Base-by-base conservation (phyloP, 2,888 invertebrate species). In the Polylopha cassiicola region DNA sequence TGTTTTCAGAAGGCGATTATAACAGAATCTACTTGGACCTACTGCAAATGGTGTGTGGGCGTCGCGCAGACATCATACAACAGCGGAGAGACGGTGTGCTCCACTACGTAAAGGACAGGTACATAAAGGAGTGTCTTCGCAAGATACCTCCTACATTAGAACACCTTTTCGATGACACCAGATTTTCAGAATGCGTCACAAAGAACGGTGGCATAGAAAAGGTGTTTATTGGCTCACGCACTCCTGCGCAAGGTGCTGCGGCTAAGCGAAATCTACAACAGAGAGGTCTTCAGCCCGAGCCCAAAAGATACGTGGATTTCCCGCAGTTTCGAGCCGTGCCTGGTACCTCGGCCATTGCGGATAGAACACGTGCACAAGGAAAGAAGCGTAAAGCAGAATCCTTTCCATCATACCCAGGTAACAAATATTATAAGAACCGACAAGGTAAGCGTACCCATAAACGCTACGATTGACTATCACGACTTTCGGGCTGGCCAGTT, bases 401-500 rank as follows among this genome's bases (percentile, higher is more conserved):
- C 7, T 21, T 21, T 21, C 21, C 21, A 21, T 6, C 4, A 5
- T 2, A 3, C 7, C 7, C 21, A 21, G n/a, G 17, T 17, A 17
- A 4, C 17, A 17, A 17, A 17, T 17, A 17, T 17, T 6, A 21
- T 8, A 21, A 7, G 21, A 21, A 21, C 21, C 6, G 7, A 21
- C 21, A 7, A n/a, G 21, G 21, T 7, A 21, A 21, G 21, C 21
- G 7, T n/a, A 4, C 21, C 3, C 21, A 21, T n/a, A 21, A 8
- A 21, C 21, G 21, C 21, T 21, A 21, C 21, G 21, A 21, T 21
- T 21, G 21, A 21, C 21, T 21, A 21, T 21, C n/a, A n/a, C n/a
- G n/a, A n/a, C n/a, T n/a, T n/a, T n/a, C n/a, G n/a, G n/a, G n/a
- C n/a, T n/a, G n/a, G 21, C 21, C n/a, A 21, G 4, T 3, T 21